A percentile compares a stretch with the other conserved stretches of the same genome.
Evolutionary conservation across 2,797 vertebrate genomes (phyloP).

Genomic region (Rachycentron canadum): DNA sequence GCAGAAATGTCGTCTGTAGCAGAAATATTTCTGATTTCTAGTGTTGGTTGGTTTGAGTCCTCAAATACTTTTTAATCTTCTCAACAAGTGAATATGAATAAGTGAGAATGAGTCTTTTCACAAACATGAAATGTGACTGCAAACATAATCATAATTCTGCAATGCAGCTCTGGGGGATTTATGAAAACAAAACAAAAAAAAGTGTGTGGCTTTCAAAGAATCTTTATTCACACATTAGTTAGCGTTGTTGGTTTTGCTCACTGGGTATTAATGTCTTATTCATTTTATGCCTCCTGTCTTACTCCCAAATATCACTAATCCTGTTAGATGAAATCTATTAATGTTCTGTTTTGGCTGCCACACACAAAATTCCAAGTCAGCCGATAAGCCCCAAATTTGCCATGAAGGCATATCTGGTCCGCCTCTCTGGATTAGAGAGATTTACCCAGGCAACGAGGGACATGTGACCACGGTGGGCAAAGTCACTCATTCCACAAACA

Average conservation of each 20-base stretch:
- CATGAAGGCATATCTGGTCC: slow-evolving; percentile 79
- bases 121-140: slow-evolving; percentile 21
- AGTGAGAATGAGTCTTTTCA: slow-evolving; percentile 39
- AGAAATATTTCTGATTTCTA: slow-evolving; percentile 14
- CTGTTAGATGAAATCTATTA: slow-evolving; percentile 82
- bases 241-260: slow-evolving; percentile 67
- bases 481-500: slow-evolving; percentile 58
- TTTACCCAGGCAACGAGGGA: slow-evolving; percentile 72
- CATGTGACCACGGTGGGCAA: slow-evolving; percentile 68
- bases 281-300: slow-evolving; percentile 62
- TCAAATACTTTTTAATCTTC: slow-evolving; percentile 15
- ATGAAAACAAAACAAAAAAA: slow-evolving; percentile 43
- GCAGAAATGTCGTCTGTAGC: slow-evolving; percentile 16
- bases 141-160: slow-evolving; percentile 49
- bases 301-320: slow-evolving; percentile 81
- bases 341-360: slow-evolving; percentile 77
- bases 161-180: slow-evolving; percentile 44
- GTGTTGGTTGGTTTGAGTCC: slow-evolving; percentile 4
- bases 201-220: slow-evolving; percentile 57
- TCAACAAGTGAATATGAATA: slow-evolving; percentile 32
- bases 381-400: slow-evolving; percentile 83
- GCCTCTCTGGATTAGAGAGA: slow-evolving; percentile 81
- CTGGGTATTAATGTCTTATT: slow-evolving; percentile 70
- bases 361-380: slow-evolving; percentile 77
- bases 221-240: slow-evolving; percentile 70